phyloP scores from a whole-genome alignment of 2,888 invertebrate genomes.

The Eristalinus aeneus region DNA sequence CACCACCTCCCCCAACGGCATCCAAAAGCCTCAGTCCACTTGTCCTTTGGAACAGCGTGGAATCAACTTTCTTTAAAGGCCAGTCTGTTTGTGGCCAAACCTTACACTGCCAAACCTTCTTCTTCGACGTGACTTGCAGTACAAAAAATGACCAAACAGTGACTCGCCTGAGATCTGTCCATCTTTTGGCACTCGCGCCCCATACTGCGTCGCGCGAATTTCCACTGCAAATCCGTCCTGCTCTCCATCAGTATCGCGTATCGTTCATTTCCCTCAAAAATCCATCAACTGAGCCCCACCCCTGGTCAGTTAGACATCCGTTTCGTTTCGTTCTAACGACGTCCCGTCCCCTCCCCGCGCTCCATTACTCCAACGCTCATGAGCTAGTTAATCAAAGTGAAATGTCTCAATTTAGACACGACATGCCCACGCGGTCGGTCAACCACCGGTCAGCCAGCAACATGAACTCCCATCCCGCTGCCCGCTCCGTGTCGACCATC shows the following conservation, averaged over 20 bases:
- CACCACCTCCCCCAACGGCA: too few relatives aligned
- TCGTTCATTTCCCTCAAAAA: not conserved
- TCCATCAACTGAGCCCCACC: not conserved
- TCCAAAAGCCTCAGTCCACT: too few relatives aligned
- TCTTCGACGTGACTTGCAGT: too few relatives aligned
- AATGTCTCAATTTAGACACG: constrained; percentile 62
- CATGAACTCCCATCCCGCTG: not conserved
- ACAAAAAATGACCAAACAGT: too few relatives aligned
- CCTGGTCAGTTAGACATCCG: not conserved
- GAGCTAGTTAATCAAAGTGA: constrained; percentile 52
- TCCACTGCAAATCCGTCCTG: not conserved
- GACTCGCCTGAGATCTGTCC: too few relatives aligned
- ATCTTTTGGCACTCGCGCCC: too few relatives aligned
- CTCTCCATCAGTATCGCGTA: not conserved
- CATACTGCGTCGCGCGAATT: too few relatives aligned
- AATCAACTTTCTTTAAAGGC: too few relatives aligned
- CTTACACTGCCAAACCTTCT: too few relatives aligned
- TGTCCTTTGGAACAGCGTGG: too few relatives aligned
- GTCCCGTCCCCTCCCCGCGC: not conserved
- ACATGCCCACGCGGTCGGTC: not conserved
- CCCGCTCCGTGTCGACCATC: constrained; percentile 1
- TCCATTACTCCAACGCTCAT: constrained; percentile 6
- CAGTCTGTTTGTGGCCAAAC: too few relatives aligned
- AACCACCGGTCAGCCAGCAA: not conserved
- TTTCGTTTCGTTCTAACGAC: constrained; percentile 20